Percentiles rank a stretch among this genome's conserved stretches.
Evolutionary conservation across 1,140 invertebrate species (phyloP).

Genomic region (Drosophila parvula): DNA sequence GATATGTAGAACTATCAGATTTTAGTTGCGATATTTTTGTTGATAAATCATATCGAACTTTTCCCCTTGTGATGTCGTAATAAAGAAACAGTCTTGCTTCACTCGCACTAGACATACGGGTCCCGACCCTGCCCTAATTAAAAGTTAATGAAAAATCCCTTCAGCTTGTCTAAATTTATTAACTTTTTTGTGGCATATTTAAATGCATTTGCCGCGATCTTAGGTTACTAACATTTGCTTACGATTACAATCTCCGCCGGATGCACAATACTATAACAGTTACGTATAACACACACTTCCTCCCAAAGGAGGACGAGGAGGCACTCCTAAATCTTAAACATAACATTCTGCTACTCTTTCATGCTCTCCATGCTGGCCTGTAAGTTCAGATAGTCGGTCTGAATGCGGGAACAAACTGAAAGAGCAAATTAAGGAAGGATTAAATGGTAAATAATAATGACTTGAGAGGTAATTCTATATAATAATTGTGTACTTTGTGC

Average conservation of each 20-base stretch:
- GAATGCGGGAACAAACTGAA: conserved; percentile 76
- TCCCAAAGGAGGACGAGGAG: background rate
- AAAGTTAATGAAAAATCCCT: background rate
- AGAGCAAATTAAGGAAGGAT: conserved; percentile 22
- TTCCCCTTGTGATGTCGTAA: too few species aligned
- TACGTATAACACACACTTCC: conserved; percentile 21
- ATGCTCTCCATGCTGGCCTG: conserved; percentile 72
- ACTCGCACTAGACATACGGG: too few species aligned
- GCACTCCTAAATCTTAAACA: conserved; percentile 73
- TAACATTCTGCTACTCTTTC: conserved; percentile 76
- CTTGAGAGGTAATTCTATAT: background rate
- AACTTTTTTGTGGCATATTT: conserved; percentile 3
- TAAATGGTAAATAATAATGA: conserved; percentile 2
- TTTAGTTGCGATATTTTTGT: too few species aligned
- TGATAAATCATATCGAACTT: too few species aligned
- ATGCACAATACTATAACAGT: conserved; percentile 33
- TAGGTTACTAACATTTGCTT: conserved; percentile 16
- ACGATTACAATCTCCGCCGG: background rate
- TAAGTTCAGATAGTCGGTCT: conserved; percentile 67
- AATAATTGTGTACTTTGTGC: conserved; percentile 15
- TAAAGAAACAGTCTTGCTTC: too few species aligned
- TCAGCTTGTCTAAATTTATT: conserved; percentile 26
- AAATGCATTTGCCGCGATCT: conserved; percentile 3
- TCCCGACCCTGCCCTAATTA: background rate
- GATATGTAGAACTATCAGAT: too few species aligned